A percentile compares a stretch with the other conserved stretches of the same genome.
Conservation (phyloP, 2,888 invertebrate genomes). For the Netelia melanura region DNA sequence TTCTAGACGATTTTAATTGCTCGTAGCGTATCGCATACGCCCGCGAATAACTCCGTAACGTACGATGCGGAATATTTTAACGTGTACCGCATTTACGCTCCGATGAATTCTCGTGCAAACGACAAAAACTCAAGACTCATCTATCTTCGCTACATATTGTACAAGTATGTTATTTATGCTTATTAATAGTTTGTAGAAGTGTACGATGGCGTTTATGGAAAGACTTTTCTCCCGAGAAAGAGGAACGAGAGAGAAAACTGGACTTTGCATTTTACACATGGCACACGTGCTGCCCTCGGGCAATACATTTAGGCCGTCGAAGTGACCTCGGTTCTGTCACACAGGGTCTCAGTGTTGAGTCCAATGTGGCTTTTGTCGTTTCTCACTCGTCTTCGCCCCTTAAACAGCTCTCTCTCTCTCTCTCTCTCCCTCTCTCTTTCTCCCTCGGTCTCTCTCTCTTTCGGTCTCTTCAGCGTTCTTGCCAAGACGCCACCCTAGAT, state of each 20-base stretch:
- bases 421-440: constrained; percentile 3
- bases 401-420: constrained; percentile 19
- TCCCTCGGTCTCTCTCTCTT: neutral
- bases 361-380: constrained; percentile 30
- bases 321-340: constrained; percentile 61
- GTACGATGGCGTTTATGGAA: neutral
- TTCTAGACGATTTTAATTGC: neutral
- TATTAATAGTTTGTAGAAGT: neutral
- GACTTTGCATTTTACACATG: constrained; percentile 15
- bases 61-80: neutral
- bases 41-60: neutral
- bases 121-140: constrained; percentile 7
- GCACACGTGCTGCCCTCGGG: constrained; percentile 18
- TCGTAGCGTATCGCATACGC: neutral
- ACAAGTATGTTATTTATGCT: neutral
- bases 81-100: neutral
- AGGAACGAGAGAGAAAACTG: neutral
- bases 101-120: constrained; percentile 2
- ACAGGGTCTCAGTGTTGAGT: constrained; percentile 26
- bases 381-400: constrained; percentile 33
- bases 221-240: neutral
- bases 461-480: neutral
- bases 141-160: neutral
- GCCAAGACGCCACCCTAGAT: constrained; percentile 49
- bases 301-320: constrained; percentile 58